These are phyloP conservation scores for Chirona hameri DNA, from an alignment of 2,888 invertebrate genomes.

Conservation along the genomic window DNA sequence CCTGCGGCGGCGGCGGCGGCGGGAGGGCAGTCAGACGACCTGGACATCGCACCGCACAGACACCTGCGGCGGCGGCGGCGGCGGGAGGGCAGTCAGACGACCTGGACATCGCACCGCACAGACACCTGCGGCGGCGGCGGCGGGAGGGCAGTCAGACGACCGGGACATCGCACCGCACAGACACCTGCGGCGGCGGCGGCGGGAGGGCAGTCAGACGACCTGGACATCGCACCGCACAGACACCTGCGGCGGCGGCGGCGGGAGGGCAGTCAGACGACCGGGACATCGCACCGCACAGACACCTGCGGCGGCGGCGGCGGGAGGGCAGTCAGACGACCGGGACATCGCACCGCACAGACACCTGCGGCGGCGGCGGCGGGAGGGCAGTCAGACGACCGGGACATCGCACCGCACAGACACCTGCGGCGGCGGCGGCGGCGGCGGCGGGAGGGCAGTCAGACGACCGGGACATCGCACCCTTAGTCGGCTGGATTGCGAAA, in stretches of 20 bases:
- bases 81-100: neutral
- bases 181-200: conserved; percentile 45
- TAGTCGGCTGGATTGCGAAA: too few species aligned
- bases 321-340: neutral
- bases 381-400: neutral
- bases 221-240: conserved; percentile 56
- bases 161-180: conserved; percentile 55
- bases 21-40: neutral
- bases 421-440: conserved; percentile 41
- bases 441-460: too few species aligned
- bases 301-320: conserved; percentile 44
- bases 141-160: neutral
- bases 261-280: neutral
- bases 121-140: conserved; percentile 45
- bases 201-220: neutral
- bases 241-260: conserved; percentile 44
- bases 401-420: conserved; percentile 58
- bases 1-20: conserved; percentile 42
- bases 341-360: conserved; percentile 57
- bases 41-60: conserved; percentile 56
- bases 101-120: conserved; percentile 55
- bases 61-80: conserved; percentile 44
- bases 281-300: conserved; percentile 56
- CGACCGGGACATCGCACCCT: too few species aligned
- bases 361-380: conserved; percentile 42